Base-by-base conservation (phyloP, 2,888 invertebrate species). In the Coleophora deauratella region DNA sequence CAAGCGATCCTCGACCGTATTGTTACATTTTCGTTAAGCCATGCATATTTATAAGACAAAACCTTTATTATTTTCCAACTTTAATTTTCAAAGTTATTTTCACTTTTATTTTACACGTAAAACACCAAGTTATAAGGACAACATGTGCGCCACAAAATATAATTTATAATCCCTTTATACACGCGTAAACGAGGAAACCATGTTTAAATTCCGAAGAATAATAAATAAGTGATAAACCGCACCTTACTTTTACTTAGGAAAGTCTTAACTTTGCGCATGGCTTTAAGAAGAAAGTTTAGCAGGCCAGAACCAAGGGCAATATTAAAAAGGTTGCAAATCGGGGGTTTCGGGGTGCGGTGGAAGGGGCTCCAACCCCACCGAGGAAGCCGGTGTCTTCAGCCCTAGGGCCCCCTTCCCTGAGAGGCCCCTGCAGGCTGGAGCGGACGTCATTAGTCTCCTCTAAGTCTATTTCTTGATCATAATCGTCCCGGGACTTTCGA, bases 341-440 rank as follows among this genome's bases (percentile, higher is more conserved):
- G 37, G 63, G 40, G 44, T 55, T 41, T 27, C 55, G 60, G 40
- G 66, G 40, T 11, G 69, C 64, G 10, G 69, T 47, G 35, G 56
- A 62, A 44, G 67, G 56, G 14, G 70, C 71, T 4, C 69, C 67
- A 6, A 71, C 76, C 37, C 76, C 81, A 33, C 78, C 84, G 30
- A 84, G 68, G 61, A 78, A 84, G 32, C 76, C 71, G 1, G 79
- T 76, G 52, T 86, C 86, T 52, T 86, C 85, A 9, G 74, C 65
- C 40, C 75, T 50, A 49, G 89, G 75, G 49, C 85, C 88, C 40
- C 89, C 86, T 75, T 91, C 91, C 47, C 90, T 82, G 30, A 91
- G 76, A 2, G 91, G 88, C 35, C 91, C 90, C 59, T 91, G 91
- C 49, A 89, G 89, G 51, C 90, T 89, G 57, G 89, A 89, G 43